Conservation (phyloP, 1,140 invertebrate genomes). For the Drosophila parvula region DNA sequence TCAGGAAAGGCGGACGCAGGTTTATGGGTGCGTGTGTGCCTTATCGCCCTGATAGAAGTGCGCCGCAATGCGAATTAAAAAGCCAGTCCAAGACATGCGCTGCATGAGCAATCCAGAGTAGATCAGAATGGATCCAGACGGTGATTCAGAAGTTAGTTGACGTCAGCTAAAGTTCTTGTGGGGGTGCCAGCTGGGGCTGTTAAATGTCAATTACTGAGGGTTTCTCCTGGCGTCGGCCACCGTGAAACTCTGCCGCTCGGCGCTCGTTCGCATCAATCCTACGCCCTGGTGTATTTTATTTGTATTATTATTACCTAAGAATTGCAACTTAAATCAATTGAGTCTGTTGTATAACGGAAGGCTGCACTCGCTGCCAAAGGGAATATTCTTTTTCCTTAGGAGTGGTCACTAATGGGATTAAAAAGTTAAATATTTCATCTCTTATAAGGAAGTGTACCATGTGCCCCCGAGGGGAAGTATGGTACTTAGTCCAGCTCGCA, state of each 20-base stretch:
- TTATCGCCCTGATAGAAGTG: constrained; percentile 67
- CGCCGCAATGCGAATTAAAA: constrained; percentile 65
- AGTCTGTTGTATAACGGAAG: constrained; percentile 11
- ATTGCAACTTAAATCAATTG: constrained; percentile 5
- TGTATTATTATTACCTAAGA: constrained; percentile 9
- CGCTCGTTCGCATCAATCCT: constrained; percentile 57
- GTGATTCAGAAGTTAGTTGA: constrained; percentile 41
- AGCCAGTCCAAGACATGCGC: constrained; percentile 47
- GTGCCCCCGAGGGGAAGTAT: neutral
- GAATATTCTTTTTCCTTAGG: constrained; percentile 34
- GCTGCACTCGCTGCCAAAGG: neutral
- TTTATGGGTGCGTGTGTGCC: constrained; percentile 80
- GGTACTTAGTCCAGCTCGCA: neutral
- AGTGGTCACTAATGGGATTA: neutral
- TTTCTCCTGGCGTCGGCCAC: constrained; percentile 47
- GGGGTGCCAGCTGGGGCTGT: constrained; percentile 58
- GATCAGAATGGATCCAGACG: constrained; percentile 10
- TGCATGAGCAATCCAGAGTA: constrained; percentile 60
- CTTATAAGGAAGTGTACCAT: neutral
- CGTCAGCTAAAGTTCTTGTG: constrained; percentile 37
- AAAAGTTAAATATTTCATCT: neutral
- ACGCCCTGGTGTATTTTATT: constrained; percentile 35
- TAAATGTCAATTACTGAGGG: constrained; percentile 63
- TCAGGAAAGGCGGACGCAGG: constrained; percentile 47
- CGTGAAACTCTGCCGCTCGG: constrained; percentile 15